phyloP scores from a whole-genome alignment of 2,113 vertebrate genomes.

The Heteronetta atricapilla region DNA sequence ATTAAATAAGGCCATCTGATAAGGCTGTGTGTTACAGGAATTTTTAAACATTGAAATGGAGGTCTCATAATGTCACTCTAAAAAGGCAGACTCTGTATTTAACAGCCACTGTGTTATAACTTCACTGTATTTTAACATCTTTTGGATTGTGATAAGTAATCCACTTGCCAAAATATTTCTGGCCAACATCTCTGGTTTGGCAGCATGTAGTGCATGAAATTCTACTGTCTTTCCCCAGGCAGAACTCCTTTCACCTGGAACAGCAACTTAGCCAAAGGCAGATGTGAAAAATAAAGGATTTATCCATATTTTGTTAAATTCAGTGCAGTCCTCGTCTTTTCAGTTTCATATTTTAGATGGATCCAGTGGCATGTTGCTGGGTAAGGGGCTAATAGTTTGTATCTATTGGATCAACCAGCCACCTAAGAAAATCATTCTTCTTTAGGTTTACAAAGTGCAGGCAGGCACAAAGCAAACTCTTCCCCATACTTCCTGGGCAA shows the following conservation, averaged over 20 bases:
- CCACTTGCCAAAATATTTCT: background rate
- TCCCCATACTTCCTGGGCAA: conserved; percentile 15
- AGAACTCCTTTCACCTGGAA: background rate
- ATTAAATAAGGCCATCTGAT: conserved; percentile 52
- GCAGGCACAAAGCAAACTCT: conserved; percentile 44
- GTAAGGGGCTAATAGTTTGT: background rate
- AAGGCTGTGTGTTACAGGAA: conserved; percentile 1
- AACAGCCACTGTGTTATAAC: background rate
- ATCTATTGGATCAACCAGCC: background rate
- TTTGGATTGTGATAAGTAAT: background rate
- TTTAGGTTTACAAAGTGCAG: background rate
- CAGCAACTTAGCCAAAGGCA: background rate
- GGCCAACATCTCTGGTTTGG: background rate
- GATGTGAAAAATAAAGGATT: background rate
- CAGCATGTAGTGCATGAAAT: rapidly evolving
- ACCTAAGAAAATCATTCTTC: background rate
- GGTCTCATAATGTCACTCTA: background rate
- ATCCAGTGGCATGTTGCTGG: background rate
- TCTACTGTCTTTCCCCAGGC: background rate
- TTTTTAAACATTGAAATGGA: conserved; percentile 31
- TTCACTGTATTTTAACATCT: background rate
- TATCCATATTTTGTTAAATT: background rate
- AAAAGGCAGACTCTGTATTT: background rate
- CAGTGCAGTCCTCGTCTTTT: background rate
- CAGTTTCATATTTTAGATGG: background rate